Percentiles rank a stretch among this genome's conserved stretches.
phyloP scores from a whole-genome alignment of 2,888 invertebrate genomes.

The Parthenolecanium corni region DNA sequence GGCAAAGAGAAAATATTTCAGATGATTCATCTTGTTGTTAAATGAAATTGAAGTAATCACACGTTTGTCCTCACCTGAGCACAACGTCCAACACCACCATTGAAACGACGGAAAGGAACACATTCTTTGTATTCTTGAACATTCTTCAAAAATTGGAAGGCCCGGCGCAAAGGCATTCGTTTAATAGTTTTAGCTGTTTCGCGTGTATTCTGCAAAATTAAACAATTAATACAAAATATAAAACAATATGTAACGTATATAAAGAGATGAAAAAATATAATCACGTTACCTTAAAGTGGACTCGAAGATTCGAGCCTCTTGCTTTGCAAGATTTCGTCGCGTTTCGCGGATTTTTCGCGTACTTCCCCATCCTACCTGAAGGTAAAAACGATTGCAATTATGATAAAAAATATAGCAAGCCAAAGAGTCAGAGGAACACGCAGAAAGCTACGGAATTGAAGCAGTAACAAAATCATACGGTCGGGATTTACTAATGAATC shows the following conservation, averaged over 20 bases:
- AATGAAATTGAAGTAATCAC: no score
- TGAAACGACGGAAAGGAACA: slow-evolving; percentile 93
- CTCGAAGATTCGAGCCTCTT: slow-evolving; percentile 93
- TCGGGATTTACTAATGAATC: no score
- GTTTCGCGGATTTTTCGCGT: slow-evolving; percentile 93
- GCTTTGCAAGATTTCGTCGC: slow-evolving; percentile 97
- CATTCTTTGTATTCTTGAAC: slow-evolving; percentile 93
- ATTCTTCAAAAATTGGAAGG: slow-evolving; percentile 88
- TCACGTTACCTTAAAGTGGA: slow-evolving; percentile 97
- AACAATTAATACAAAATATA: no score
- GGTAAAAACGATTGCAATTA: no score
- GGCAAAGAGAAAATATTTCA: no score
- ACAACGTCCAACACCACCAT: slow-evolving; percentile 92
- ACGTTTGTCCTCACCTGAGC: slow-evolving; percentile 73
- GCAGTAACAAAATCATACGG: no score
- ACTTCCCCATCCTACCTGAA: slow-evolving; percentile 66
- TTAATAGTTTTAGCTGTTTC: slow-evolving; percentile 96
- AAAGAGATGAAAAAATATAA: no score
- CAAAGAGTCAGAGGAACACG: no score
- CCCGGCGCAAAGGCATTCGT: slow-evolving; percentile 85
- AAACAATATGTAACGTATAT: no score
- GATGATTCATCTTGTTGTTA: no score
- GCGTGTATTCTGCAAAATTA: slow-evolving; percentile 85
- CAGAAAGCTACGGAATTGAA: no score
- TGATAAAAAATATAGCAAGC: no score